Base-by-base conservation (phyloP, 2,113 vertebrate species). In the Zosterops pallidus region DNA sequence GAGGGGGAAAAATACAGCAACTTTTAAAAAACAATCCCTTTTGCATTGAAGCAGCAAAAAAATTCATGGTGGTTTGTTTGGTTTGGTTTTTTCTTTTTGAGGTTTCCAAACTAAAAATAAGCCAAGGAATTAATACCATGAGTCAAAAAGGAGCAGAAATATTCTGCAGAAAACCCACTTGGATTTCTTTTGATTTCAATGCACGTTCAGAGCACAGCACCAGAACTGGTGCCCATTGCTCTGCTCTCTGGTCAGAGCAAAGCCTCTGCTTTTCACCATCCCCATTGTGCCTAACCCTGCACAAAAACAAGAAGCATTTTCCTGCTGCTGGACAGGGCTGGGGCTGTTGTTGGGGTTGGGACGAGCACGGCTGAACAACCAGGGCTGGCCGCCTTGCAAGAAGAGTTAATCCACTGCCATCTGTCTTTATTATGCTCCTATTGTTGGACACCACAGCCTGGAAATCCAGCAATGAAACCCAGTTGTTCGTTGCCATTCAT, bases 381-480 rank as follows among this genome's bases (percentile, higher is more conserved):
- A 47, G 90, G 28, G 1, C 85, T 67, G 93, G 75, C 79, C 2
- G 0, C 50, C 0, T 28, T 60, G 90, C 79, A 31, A 68, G 85
- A 64, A 53, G 90, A 95, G 52, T 93, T 96, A 96, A 96, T 96
- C 95, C 90, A 12, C 86, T 71, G 93, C 96, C 96, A 97, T 97
- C 96, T 95, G 94, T 96, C 94, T 97, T 97, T 96, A 95, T 97
- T 95, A 96, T 18, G 64, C 65, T 64, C 70, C 94, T 70, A 83
- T 96, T 96, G 92, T 96, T 93, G 96, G 95, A 94, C 92, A 96
- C 79, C 85, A 44, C 88, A 83, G 94, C 93, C 88, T 97, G 94
- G 93, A 96, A 96, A 96, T 78, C 90, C 55, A 93, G 96, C 93
- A 93, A 93, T 95, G 96, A 97, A 97, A 90, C 90, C 88, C 92